Evolutionary conservation across 2,888 invertebrate species (phyloP).

Genomic region (Zygothrica quintamaculata): DNA sequence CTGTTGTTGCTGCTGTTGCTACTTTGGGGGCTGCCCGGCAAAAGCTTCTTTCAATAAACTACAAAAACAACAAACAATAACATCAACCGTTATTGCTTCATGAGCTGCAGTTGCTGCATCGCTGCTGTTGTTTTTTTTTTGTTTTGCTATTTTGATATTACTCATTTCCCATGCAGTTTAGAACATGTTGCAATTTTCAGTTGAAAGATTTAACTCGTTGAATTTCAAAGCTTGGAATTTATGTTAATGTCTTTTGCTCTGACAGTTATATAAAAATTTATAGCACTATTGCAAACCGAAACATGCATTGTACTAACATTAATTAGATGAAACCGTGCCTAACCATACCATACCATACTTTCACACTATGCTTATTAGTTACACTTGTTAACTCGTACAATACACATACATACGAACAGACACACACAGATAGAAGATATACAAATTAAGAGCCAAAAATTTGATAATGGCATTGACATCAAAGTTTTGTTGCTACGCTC

Average conservation of each 20-base stretch:
- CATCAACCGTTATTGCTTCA: conserved; percentile 2
- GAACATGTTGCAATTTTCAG: conserved; percentile 52
- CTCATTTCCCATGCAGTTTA: conserved; percentile 30
- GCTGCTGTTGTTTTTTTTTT: conserved; percentile 14
- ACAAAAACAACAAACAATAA: too few species aligned
- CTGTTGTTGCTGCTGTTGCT: conserved; percentile 4
- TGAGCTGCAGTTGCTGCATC: neutral
- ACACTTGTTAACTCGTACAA: conserved; percentile 46
- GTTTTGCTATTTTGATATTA: conserved; percentile 10
- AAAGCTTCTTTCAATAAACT: too few species aligned
- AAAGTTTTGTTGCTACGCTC: conserved; percentile 30
- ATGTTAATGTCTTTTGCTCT: conserved; percentile 28
- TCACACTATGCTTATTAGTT: conserved; percentile 57
- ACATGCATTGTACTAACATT: conserved; percentile 40
- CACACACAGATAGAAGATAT: conserved; percentile 4
- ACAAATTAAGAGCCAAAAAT: conserved; percentile 20
- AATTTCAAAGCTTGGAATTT: conserved; percentile 23
- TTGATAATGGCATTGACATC: conserved; percentile 69
- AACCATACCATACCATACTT: conserved; percentile 1
- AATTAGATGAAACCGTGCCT: conserved; percentile 47
- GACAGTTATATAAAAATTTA: conserved; percentile 27
- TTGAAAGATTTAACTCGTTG: neutral
- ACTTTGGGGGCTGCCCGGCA: neutral
- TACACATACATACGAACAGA: neutral
- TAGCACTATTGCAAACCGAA: conserved; percentile 34